phyloP scores from a whole-genome alignment of 2,113 vertebrate genomes.

The Orthonyx spaldingii region DNA sequence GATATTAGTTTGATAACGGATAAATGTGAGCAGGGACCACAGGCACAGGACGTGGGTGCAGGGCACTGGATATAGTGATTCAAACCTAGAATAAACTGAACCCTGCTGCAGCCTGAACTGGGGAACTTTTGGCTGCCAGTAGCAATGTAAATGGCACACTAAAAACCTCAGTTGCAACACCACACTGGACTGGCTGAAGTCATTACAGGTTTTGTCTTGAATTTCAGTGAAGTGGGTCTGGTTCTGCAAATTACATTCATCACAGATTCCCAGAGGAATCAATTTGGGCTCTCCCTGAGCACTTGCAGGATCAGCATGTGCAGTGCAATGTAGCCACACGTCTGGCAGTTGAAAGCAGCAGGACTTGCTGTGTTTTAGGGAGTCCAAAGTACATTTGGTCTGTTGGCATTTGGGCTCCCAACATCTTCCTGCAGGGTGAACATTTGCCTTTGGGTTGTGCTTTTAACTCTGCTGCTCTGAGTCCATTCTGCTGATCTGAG shows the following conservation, averaged over 20 bases:
- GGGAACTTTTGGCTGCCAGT: not conserved
- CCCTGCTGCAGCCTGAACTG: not conserved
- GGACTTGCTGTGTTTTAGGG: not conserved
- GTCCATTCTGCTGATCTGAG: not conserved
- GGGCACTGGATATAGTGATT: not conserved
- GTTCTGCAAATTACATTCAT: not conserved
- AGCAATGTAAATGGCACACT: not conserved
- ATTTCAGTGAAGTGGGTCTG: not conserved
- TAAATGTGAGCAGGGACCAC: not conserved
- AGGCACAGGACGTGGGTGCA: not conserved
- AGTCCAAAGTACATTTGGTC: not conserved
- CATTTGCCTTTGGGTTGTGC: constrained; percentile 4
- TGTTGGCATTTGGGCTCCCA: not conserved
- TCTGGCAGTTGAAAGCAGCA: not conserved
- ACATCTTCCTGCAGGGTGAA: not conserved
- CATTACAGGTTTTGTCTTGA: not conserved
- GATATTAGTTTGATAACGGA: not conserved
- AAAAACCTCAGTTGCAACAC: not conserved
- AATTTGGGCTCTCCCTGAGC: not conserved
- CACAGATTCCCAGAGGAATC: not conserved
- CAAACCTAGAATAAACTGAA: not conserved
- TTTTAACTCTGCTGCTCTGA: constrained; percentile 22
- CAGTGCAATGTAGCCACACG: not conserved
- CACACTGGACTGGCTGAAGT: not conserved
- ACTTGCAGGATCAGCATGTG: not conserved